Evolutionary conservation across 2,888 invertebrate genomes (phyloP).

Genomic region (Acronicta leporina): DNA sequence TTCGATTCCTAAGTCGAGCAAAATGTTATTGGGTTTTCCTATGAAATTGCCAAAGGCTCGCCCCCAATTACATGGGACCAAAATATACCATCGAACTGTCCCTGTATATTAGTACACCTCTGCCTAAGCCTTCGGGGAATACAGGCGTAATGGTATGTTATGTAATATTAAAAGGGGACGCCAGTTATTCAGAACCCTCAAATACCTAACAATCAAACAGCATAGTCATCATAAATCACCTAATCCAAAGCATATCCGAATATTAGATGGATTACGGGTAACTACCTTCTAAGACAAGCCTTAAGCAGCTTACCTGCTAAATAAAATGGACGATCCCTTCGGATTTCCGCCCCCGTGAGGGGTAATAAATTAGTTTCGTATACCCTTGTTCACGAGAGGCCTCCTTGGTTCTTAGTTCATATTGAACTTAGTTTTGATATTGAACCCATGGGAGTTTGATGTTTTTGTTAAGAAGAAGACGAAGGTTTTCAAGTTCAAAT

Average conservation of each 20-base stretch:
- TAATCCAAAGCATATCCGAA: conserved; percentile 25
- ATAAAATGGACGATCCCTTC: conserved; percentile 33
- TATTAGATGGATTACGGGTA: conserved; percentile 29
- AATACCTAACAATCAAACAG: conserved; percentile 3
- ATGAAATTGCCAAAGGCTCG: too few relatives aligned
- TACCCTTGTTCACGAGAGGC: conserved; percentile 23
- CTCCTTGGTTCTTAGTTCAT: conserved; percentile 14
- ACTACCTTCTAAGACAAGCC: conserved; percentile 27
- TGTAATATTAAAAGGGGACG: too few relatives aligned
- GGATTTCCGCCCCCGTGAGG: conserved; percentile 16
- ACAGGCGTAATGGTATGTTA: too few relatives aligned
- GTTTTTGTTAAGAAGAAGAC: background rate
- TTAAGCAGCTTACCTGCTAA: conserved; percentile 44
- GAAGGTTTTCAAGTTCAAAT: too few relatives aligned
- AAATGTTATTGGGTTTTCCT: too few relatives aligned
- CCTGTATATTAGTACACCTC: too few relatives aligned
- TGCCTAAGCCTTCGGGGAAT: too few relatives aligned
- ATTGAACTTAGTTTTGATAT: conserved; percentile 19
- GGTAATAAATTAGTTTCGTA: conserved; percentile 47
- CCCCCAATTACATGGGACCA: too few relatives aligned
- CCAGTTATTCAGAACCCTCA: background rate
- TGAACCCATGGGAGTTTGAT: conserved; percentile 4
- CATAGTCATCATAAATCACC: conserved; percentile 8
- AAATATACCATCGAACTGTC: too few relatives aligned
- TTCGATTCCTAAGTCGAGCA: too few relatives aligned